Conservation (phyloP, 2,888 invertebrate species). For the Chrysopilus asiliformis region DNA sequence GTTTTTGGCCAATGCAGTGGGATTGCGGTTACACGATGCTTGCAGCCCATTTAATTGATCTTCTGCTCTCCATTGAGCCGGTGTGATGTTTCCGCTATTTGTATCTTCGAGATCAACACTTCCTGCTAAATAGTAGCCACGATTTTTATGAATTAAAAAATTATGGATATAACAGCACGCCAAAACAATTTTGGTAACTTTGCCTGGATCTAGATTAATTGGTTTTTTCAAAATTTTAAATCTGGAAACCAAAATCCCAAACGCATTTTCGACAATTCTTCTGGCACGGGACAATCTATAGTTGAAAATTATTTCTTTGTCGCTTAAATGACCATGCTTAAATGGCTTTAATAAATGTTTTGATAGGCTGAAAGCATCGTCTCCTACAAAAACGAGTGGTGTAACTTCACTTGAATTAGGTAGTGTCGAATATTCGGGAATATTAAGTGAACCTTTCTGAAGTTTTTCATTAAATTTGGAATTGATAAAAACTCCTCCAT, state of each 20-base stretch:
- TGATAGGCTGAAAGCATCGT: slow-evolving; percentile 10
- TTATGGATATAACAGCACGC: no score
- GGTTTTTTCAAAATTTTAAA: slow-evolving; percentile 1
- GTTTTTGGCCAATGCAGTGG: background rate
- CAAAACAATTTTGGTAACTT: no score
- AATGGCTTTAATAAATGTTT: slow-evolving; percentile 11
- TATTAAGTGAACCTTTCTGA: slow-evolving; percentile 5
- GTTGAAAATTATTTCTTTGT: background rate
- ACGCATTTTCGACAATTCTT: slow-evolving; percentile 5
- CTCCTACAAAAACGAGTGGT: slow-evolving; percentile 11
- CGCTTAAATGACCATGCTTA: slow-evolving; percentile 1
- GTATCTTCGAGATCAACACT: background rate
- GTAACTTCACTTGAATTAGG: slow-evolving; percentile 6
- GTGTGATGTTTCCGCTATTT: background rate
- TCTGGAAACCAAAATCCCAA: slow-evolving; percentile 2
- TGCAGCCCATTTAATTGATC: background rate
- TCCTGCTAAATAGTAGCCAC: background rate
- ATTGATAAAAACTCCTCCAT: slow-evolving; percentile 11
- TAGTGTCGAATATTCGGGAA: slow-evolving; percentile 9
- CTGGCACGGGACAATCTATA: slow-evolving; percentile 1
- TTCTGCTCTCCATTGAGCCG: background rate
- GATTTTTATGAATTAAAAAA: background rate
- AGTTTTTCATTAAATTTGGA: slow-evolving; percentile 8
- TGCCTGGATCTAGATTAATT: background rate
- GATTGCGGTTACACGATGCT: background rate